Evolutionary conservation across 2,888 invertebrate genomes (phyloP).

Genomic region (Trachelus tabidus): DNA sequence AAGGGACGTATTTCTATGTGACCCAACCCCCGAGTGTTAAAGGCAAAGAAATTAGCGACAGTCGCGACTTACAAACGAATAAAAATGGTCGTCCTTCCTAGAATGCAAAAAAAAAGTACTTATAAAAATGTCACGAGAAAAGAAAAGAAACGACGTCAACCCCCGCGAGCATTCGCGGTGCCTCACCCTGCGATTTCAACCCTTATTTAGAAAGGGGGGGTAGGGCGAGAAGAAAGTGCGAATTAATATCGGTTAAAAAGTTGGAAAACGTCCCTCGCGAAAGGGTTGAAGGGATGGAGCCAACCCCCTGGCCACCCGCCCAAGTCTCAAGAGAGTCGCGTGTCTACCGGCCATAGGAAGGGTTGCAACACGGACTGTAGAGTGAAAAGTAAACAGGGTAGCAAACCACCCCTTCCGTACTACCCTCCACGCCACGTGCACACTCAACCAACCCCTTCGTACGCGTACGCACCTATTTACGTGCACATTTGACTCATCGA

Average conservation of each 20-base stretch:
- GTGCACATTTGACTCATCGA: background rate
- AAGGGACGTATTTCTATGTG: background rate
- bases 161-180: background rate
- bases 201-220: background rate
- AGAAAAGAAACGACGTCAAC: background rate
- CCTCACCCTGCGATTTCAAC: background rate
- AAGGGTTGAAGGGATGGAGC: background rate
- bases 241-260: conserved; percentile 10
- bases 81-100: background rate
- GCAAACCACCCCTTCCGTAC: conserved; percentile 1
- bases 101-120: background rate
- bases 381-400: conserved; percentile 28
- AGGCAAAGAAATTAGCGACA: background rate
- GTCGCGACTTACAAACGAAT: background rate
- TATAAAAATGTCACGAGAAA: no score
- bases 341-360: conserved; percentile 16
- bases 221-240: background rate
- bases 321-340: conserved; percentile 17
- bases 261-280: background rate
- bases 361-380: conserved; percentile 18
- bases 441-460: background rate
- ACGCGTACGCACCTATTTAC: background rate
- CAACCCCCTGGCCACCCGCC: background rate
- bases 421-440: background rate
- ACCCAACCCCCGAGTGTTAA: background rate